phyloP scores from a whole-genome alignment of 2,888 invertebrate genomes.

The Erebia aethiops region DNA sequence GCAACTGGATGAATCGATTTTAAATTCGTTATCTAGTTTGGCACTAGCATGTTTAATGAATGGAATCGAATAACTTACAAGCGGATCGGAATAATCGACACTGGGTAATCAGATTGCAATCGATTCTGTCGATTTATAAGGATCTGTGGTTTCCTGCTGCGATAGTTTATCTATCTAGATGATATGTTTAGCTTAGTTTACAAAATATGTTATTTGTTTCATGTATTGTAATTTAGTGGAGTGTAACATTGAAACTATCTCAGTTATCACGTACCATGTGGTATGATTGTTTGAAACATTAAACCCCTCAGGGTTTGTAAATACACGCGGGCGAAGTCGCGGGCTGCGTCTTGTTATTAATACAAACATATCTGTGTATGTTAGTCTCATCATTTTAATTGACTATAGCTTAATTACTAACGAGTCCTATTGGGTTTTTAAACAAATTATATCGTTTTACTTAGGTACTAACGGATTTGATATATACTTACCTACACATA shows the following conservation, averaged over 20 bases:
- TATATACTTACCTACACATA: too few species aligned
- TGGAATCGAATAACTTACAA: conserved; percentile 77
- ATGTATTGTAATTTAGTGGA: conserved; percentile 37
- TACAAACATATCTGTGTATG: too few species aligned
- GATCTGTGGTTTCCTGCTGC: conserved; percentile 69
- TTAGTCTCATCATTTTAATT: too few species aligned
- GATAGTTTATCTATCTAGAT: conserved; percentile 48
- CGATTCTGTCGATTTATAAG: conserved; percentile 74
- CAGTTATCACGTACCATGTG: neutral
- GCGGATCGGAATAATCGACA: conserved; percentile 79
- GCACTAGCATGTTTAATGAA: conserved; percentile 73
- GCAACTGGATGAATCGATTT: conserved; percentile 69
- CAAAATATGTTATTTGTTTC: conserved; percentile 50
- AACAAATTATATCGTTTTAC: too few species aligned
- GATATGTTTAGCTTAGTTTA: conserved; percentile 45
- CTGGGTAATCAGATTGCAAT: conserved; percentile 76
- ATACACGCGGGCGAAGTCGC: too few species aligned
- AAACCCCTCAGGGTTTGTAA: neutral
- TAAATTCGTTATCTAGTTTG: conserved; percentile 70
- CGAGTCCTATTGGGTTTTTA: too few species aligned
- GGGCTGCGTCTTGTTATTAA: too few species aligned
- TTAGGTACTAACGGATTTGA: too few species aligned
- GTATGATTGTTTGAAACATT: neutral
- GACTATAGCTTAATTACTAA: too few species aligned
- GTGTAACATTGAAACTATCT: conserved; percentile 3